Evolutionary conservation across 2,888 invertebrate genomes (phyloP).

Genomic region (Megamerina dolium): DNA sequence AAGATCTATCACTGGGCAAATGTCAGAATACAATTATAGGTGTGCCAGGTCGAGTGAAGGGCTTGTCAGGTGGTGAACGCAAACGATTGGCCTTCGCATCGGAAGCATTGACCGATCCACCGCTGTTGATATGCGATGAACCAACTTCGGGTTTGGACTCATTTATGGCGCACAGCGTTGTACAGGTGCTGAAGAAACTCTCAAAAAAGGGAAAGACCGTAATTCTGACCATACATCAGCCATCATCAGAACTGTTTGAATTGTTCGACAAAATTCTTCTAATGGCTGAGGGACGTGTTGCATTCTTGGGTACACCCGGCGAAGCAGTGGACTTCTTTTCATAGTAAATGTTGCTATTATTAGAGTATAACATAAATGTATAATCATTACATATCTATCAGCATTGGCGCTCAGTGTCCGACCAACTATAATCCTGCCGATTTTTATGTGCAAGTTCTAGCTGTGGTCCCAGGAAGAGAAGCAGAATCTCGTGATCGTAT

Average conservation of each 20-base stretch:
- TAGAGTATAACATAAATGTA: not conserved
- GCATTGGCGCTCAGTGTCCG: conserved; percentile 77
- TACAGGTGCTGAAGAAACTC: conserved; percentile 70
- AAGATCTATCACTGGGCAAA: conserved; percentile 78
- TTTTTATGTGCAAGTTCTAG: conserved; percentile 83
- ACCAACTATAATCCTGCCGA: conserved; percentile 92
- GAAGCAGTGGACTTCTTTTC: conserved; percentile 76
- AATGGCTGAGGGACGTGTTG: conserved; percentile 87
- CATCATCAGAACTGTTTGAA: conserved; percentile 83
- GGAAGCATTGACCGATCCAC: conserved; percentile 93
- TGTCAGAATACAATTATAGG: conserved; percentile 91
- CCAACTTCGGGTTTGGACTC: conserved; percentile 96
- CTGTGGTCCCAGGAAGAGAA: conserved; percentile 79
- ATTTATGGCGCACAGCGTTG: conserved; percentile 92
- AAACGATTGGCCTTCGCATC: conserved; percentile 93
- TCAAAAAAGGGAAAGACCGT: conserved; percentile 82
- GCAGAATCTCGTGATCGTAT: conserved; percentile 71
- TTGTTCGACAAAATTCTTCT: conserved; percentile 84
- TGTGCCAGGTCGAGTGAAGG: conserved; percentile 77
- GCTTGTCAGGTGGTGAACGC: conserved; percentile 94
- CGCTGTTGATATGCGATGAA: conserved; percentile 93
- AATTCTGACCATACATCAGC: conserved; percentile 91
- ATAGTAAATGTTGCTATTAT: conserved; percentile 54
- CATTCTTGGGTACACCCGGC: conserved; percentile 75
- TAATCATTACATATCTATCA: conserved; percentile 39